Percentiles rank a stretch among this genome's conserved stretches.
These are phyloP conservation scores for Ashinkailepas kermadecensis DNA, from an alignment of 2,888 invertebrate species.

Conservation along the genomic window DNA sequence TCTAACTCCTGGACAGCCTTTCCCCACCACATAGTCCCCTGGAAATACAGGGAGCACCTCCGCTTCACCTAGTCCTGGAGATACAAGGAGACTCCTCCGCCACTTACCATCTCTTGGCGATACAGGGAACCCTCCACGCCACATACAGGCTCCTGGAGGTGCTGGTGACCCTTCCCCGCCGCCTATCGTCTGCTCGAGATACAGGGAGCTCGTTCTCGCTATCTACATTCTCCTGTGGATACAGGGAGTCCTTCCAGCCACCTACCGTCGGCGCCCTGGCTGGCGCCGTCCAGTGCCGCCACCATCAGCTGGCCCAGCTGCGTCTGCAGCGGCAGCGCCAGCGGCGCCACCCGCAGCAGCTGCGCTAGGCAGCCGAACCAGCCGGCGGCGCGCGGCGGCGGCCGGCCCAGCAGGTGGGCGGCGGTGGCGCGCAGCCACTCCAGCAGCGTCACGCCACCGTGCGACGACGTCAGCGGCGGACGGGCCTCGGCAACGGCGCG, in stretches of 20 bases:
- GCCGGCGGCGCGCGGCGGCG: neutral
- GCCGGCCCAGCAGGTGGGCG: neutral
- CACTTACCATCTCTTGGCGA: no score
- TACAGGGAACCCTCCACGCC: no score
- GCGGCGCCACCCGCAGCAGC: slow-evolving; percentile 17
- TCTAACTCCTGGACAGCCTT: no score
- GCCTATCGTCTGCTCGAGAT: no score
- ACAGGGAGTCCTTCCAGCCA: neutral
- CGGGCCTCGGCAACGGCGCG: neutral
- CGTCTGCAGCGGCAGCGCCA: neutral
- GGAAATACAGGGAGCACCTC: no score
- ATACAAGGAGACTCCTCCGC: no score
- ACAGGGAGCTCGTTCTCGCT: no score
- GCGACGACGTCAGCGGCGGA: neutral
- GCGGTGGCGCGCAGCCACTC: slow-evolving; percentile 1
- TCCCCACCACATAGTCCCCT: no score
- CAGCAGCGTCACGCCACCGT: neutral
- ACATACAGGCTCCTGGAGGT: no score
- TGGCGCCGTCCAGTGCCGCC: neutral
- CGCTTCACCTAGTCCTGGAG: no score
- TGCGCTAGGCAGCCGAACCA: neutral
- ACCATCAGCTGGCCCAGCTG: neutral
- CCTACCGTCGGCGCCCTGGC: neutral
- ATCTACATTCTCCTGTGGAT: neutral
- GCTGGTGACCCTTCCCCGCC: no score